Base-by-base conservation (phyloP, 2,888 invertebrate species). In the Lissocephala sabroskyi region DNA sequence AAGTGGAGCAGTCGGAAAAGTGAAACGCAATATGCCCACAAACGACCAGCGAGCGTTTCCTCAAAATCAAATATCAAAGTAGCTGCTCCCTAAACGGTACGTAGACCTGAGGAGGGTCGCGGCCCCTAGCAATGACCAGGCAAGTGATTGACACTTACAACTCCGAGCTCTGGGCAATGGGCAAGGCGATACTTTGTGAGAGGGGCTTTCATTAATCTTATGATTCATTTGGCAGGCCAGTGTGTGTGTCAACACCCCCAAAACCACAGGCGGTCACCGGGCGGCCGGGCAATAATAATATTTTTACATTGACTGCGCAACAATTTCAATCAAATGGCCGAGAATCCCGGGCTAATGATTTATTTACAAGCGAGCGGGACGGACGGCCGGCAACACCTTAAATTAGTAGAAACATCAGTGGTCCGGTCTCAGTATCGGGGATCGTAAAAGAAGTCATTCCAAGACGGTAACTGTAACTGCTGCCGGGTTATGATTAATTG, bases 1-100 rank as follows among this genome's bases (percentile, higher is more conserved):
- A 62, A 66, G 67, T 66, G 60, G 65, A 79, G 80, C 73, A 37
- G 17, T 37, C 10, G 37, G 16, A 37, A 79, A 80, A 79, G 79
- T 80, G 81, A 80, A 80, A 80, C 81, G 81, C 78, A 80, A 80
- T 80, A 80, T 67, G 71, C 54, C 67, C 62, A 74, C 70, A 74
- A 79, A 65, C 56, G 55, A 19, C 18, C 18, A 58, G 65, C 57
- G 57, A 71, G 52, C 58, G 55, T 56, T n/a, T n/a, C n/a, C n/a
- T n/a, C n/a, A 64, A 78, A 73, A 75, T 79, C 79, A 78, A 79
- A 79, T 79, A 79, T 79, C 78, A 79, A 79, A 79, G n/a, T n/a
- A n/a, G n/a, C n/a, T n/a, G n/a, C n/a, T n/a, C n/a, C n/a, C n/a
- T n/a, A n/a, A n/a, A n/a, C n/a, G n/a, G n/a, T n/a, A n/a, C n/a